Evolutionary conservation across 2,888 invertebrate genomes (phyloP).

Genomic region (Melanostoma scalare): DNA sequence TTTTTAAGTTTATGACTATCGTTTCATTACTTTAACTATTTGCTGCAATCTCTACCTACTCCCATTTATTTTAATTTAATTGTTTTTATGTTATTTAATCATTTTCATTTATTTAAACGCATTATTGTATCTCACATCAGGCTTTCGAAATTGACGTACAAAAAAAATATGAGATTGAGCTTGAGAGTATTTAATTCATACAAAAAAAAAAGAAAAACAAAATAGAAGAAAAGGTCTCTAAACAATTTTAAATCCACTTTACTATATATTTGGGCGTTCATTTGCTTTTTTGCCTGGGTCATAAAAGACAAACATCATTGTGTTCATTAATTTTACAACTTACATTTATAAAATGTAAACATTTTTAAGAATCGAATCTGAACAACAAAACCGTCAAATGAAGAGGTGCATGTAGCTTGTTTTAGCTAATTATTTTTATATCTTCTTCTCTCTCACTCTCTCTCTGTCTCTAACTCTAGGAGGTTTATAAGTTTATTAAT

Average conservation of each 20-base stretch:
- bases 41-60: conserved; percentile 67
- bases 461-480: conserved; percentile 4
- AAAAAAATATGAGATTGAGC: conserved; percentile 71
- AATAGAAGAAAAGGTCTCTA: too few relatives aligned
- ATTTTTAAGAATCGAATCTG: neutral
- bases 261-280: too few relatives aligned
- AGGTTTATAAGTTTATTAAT: neutral
- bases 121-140: conserved; percentile 1
- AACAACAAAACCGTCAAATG: conserved; percentile 25
- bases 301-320: too few relatives aligned
- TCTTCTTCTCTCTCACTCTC: conserved; percentile 31
- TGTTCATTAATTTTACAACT: too few relatives aligned
- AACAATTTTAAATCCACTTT: too few relatives aligned
- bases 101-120: conserved; percentile 14
- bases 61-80: conserved; percentile 43
- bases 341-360: too few relatives aligned
- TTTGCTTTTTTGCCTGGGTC: too few relatives aligned
- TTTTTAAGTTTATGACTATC: conserved; percentile 6
- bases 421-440: conserved; percentile 7
- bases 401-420: conserved; percentile 59
- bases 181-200: conserved; percentile 45
- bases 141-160: neutral
- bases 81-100: conserved; percentile 24
- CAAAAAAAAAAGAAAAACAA: too few relatives aligned
- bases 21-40: conserved; percentile 54